phyloP scores from a whole-genome alignment of 2,888 invertebrate genomes.

The Deilephila elpenor region DNA sequence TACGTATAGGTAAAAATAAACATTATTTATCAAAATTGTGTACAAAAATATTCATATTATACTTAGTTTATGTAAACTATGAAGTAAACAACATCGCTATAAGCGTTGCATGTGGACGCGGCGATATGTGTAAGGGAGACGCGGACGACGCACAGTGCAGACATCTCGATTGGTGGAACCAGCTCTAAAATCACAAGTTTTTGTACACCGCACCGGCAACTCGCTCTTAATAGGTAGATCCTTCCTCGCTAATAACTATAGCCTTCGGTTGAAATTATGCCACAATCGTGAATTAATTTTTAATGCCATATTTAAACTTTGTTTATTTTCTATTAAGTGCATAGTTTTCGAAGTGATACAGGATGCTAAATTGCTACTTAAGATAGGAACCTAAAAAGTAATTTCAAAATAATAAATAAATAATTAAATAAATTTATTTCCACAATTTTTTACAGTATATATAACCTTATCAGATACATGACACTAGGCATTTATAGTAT shows the following conservation, averaged over 20 bases:
- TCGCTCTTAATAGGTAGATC: conserved; percentile 57
- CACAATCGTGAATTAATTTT: conserved; percentile 31
- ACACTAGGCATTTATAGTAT: too few species aligned
- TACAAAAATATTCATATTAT: too few species aligned
- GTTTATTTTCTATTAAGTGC: background rate
- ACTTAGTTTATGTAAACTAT: background rate
- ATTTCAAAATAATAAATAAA: too few species aligned
- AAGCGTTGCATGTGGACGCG: conserved; percentile 33
- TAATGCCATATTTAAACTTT: background rate
- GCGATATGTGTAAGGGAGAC: conserved; percentile 37
- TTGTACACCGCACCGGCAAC: conserved; percentile 61
- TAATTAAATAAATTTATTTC: too few species aligned
- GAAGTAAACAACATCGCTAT: background rate
- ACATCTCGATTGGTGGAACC: conserved; percentile 71
- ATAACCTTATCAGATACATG: too few species aligned
- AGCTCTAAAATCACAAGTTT: conserved; percentile 78
- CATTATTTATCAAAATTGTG: too few species aligned
- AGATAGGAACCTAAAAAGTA: too few species aligned
- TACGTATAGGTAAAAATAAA: too few species aligned
- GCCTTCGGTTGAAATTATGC: conserved; percentile 24
- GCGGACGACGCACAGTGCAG: conserved; percentile 50
- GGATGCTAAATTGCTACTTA: background rate
- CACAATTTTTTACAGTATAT: too few species aligned
- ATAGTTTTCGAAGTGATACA: background rate
- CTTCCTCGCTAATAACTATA: conserved; percentile 59